These are phyloP conservation scores for Blastobasis adustella DNA, from an alignment of 2,888 invertebrate species.

Conservation along the genomic window DNA sequence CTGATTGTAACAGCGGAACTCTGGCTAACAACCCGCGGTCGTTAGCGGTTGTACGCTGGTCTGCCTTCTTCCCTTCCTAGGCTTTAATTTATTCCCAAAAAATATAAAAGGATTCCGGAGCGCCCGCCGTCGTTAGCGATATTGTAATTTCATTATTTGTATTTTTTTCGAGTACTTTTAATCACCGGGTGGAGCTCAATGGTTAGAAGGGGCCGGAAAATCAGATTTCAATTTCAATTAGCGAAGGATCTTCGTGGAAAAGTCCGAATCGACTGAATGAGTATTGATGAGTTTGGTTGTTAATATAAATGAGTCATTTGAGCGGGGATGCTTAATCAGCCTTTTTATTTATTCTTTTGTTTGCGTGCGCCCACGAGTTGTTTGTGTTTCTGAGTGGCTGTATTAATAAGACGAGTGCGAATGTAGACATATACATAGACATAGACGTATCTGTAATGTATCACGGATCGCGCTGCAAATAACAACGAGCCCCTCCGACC, in stretches of 20 bases:
- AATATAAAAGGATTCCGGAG: conserved; percentile 73
- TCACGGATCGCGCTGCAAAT: neutral
- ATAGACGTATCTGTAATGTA: no score
- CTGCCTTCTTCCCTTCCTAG: conserved; percentile 49
- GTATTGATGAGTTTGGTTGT: conserved; percentile 68
- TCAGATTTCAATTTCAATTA: conserved; percentile 76
- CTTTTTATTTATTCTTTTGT: conserved; percentile 37
- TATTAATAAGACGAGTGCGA: neutral
- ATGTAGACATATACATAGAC: no score
- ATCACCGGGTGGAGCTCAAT: conserved; percentile 56
- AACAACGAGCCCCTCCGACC: no score
- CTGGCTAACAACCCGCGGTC: conserved; percentile 49
- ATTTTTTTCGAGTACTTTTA: conserved; percentile 73
- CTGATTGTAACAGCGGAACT: conserved; percentile 23
- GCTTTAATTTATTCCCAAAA: conserved; percentile 68
- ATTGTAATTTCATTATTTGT: conserved; percentile 77
- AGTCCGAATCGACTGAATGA: conserved; percentile 58
- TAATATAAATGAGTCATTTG: conserved; percentile 65
- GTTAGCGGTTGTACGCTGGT: conserved; percentile 55
- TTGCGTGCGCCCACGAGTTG: conserved; percentile 12
- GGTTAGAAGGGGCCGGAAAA: conserved; percentile 52
- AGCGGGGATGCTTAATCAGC: conserved; percentile 45
- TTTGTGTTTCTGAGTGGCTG: neutral
- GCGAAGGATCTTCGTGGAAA: conserved; percentile 63
- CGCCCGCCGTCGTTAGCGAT: conserved; percentile 71